These are phyloP conservation scores for Nysson spinosus DNA, from an alignment of 2,888 invertebrate genomes.

Conservation along the genomic window DNA sequence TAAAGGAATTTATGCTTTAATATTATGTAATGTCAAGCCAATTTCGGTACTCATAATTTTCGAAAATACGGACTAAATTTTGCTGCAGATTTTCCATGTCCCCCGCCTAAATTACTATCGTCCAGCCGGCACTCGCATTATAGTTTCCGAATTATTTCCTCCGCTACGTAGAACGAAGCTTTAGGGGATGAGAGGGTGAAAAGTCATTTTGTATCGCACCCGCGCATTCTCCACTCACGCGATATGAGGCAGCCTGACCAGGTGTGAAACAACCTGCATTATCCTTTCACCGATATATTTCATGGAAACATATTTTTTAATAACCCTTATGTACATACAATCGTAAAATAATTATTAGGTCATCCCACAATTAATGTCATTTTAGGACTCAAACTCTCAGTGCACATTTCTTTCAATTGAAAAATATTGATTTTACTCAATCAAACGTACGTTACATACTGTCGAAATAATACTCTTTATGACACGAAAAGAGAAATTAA, in stretches of 20 bases:
- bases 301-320: conserved; percentile 4
- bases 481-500: no score
- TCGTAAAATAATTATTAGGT: no score
- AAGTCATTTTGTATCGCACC: conserved; percentile 19
- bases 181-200: conserved; percentile 3
- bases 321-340: no score
- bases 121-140: conserved; percentile 19
- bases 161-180: conserved; percentile 4
- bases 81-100: conserved; percentile 16
- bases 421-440: no score
- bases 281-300: not conserved
- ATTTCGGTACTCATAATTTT: conserved; percentile 12
- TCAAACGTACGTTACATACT: no score
- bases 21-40: conserved; percentile 12
- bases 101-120: conserved; percentile 25
- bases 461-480: no score
- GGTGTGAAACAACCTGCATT: conserved; percentile 15
- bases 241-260: not conserved
- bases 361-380: no score
- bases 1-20: not conserved
- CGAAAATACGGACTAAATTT: conserved; percentile 23
- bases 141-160: conserved; percentile 40
- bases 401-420: no score
- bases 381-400: no score
- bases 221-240: not conserved